Evolutionary conservation across 2,797 vertebrate species (phyloP), one percentile per base, ranked within the genome.

Genomic region (Myotis daubentonii): DNA sequence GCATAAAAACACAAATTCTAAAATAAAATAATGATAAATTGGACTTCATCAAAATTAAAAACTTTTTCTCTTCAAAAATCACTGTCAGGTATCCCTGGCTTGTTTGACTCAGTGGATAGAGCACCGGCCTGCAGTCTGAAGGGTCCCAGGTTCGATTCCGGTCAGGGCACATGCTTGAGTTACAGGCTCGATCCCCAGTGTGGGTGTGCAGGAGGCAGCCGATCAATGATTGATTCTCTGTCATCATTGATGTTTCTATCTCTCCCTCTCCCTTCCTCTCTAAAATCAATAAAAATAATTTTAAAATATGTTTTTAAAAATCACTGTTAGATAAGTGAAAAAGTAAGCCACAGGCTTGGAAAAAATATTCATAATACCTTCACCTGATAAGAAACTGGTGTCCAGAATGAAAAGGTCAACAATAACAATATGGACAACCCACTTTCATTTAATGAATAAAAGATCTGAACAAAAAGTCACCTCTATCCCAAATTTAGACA

Each of bases 361-460:
- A 16, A 86, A 70, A 68, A n/a, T 75, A 33, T 38, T 68, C 23
- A 38, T 65, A 81, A 81, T 62, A 81, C 16, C 66, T 57, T 15
- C 13, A 78, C 33, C 44, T 81, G 17, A n/a, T 71, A 72, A 60
- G 55, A 10, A 44, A 82, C 3, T 53, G 75, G 51, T 30, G 9
- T 70, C 44, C 28, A 88, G 72, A 95, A 87, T 80, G 74, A 65
- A 90, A 92, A 90, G 30, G 11, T 84, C 51, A 74, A 66, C 41
- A 85, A 88, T 11, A 80, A 84, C 7, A 57, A 28, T n/a, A 86
- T 30, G 20, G 53, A 95, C 15, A 88, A 85, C 12, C 33, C 8
- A 4, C 70, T n/a, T 94, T 82, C 95, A 23, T n/a, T 11, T 47
- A 85, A 95, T 51, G 15, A 91, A 25, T 74, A 71, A 80, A 79